A percentile compares a stretch with the other conserved stretches of the same genome.
phyloP scores from a whole-genome alignment of 2,113 vertebrate species.

The Cnemophilus loriae region DNA sequence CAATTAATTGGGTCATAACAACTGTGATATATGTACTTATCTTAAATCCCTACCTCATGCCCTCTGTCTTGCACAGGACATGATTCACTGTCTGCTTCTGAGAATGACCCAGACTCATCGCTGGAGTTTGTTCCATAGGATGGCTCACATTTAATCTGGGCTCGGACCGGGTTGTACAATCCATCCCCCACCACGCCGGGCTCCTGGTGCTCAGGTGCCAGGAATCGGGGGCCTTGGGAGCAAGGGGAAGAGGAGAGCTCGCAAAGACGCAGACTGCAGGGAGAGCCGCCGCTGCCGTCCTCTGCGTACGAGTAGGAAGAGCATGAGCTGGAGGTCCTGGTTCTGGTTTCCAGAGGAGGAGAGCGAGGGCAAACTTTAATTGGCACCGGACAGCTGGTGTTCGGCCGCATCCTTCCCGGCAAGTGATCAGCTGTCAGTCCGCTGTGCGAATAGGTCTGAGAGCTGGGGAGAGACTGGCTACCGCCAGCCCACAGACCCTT shows the following conservation, averaged over 20 bases:
- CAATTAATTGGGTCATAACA: not conserved
- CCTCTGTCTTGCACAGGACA: constrained; percentile 93
- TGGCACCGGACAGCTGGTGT: constrained; percentile 99
- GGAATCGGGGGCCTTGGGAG: constrained; percentile 89
- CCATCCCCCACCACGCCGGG: constrained; percentile 81
- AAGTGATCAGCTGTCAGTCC: constrained; percentile 79
- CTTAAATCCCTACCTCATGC: constrained; percentile 87
- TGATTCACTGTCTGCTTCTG: constrained; percentile 98
- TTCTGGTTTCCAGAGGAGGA: constrained; percentile 92
- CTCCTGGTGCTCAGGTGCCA: constrained; percentile 88
- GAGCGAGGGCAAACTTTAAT: constrained; percentile 98
- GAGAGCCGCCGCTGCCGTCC: constrained; percentile 93
- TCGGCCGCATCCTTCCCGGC: constrained; percentile 88
- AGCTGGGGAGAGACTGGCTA: constrained; percentile 90
- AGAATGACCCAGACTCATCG: constrained; percentile 97
- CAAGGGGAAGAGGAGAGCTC: constrained; percentile 98
- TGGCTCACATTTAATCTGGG: constrained; percentile 99
- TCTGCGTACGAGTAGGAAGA: constrained; percentile 97
- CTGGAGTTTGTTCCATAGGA: constrained; percentile 99
- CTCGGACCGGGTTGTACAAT: constrained; percentile 85
- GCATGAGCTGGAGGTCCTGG: constrained; percentile 96
- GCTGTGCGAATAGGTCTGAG: constrained; percentile 86
- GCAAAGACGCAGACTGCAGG: constrained; percentile 95
- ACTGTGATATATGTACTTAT: constrained; percentile 56
- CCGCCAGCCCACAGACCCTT: constrained; percentile 89